Evolutionary conservation across 2,888 invertebrate genomes (phyloP).

Genomic region (Clanis bilineata): DNA sequence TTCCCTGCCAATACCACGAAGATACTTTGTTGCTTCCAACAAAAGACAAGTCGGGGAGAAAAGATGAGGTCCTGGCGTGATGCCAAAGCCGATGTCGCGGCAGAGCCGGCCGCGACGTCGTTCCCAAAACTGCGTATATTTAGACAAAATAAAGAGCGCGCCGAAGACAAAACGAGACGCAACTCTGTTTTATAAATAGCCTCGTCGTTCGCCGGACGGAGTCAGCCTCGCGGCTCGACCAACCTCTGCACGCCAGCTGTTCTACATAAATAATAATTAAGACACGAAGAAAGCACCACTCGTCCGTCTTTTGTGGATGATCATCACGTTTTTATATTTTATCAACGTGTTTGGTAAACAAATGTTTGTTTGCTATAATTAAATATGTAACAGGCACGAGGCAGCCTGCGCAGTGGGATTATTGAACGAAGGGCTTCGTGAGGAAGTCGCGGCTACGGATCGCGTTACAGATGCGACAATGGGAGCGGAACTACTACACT

Average conservation of each 20-base stretch:
- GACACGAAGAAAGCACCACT: constrained; percentile 70
- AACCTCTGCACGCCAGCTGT: constrained; percentile 79
- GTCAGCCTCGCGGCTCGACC: constrained; percentile 67
- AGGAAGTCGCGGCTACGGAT: constrained; percentile 73
- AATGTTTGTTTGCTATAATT: background rate
- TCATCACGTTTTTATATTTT: constrained; percentile 23
- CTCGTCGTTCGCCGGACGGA: constrained; percentile 78
- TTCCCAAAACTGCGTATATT: constrained; percentile 83
- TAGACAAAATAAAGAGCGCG: constrained; percentile 82
- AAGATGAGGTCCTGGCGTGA: constrained; percentile 67
- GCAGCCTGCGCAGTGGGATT: constrained; percentile 48
- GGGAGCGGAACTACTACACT: constrained; percentile 69
- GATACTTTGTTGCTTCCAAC: constrained; percentile 43
- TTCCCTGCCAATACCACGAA: constrained; percentile 22
- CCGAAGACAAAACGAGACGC: constrained; percentile 82
- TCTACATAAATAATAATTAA: constrained; percentile 81
- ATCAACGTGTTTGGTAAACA: background rate
- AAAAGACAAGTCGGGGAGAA: constrained; percentile 66
- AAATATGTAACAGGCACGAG: background rate
- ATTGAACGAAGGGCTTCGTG: constrained; percentile 70
- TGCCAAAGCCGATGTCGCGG: constrained; percentile 74
- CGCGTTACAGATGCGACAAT: constrained; percentile 68
- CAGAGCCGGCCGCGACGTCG: constrained; percentile 72
- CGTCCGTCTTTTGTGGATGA: constrained; percentile 45
- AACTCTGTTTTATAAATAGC: constrained; percentile 82